Percentiles rank a stretch among this genome's conserved stretches.
phyloP scores from a whole-genome alignment of 2,113 vertebrate species.

The Riparia riparia region DNA sequence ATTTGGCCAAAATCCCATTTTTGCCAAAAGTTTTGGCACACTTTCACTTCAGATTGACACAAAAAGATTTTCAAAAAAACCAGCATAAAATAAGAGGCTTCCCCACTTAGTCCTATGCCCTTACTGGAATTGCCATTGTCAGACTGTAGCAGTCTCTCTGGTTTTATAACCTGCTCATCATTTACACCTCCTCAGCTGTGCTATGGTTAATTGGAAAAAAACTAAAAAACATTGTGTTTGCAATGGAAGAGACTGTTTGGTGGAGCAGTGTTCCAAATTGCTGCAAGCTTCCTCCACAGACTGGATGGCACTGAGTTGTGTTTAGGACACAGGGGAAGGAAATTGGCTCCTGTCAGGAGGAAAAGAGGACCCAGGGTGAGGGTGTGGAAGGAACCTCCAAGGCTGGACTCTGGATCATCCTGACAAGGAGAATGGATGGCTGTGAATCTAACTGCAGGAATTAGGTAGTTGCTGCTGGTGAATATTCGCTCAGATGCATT shows the following conservation, averaged over 20 bases:
- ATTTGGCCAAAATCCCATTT: background rate
- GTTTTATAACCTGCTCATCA: background rate
- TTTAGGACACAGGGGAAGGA: background rate
- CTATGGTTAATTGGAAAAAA: background rate
- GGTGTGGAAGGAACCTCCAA: background rate
- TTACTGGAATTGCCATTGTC: background rate
- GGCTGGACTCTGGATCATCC: background rate
- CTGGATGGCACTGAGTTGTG: background rate
- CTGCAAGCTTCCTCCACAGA: background rate
- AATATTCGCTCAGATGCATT: background rate
- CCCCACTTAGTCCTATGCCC: background rate
- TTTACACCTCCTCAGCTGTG: background rate
- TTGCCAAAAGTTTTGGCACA: background rate
- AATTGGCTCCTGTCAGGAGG: background rate
- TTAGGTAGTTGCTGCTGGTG: background rate
- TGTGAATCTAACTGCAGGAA: background rate
- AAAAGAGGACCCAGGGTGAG: background rate
- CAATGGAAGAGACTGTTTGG: background rate
- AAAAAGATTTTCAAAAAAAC: background rate
- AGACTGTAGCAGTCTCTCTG: background rate
- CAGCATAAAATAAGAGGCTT: background rate
- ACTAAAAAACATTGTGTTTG: background rate
- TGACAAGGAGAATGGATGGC: background rate
- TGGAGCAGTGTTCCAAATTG: background rate
- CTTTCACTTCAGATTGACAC: background rate